Percentiles rank a stretch among this genome's conserved stretches.
phyloP scores from a whole-genome alignment of 1,140 invertebrate species.

The Macrocentrus cingulum region DNA sequence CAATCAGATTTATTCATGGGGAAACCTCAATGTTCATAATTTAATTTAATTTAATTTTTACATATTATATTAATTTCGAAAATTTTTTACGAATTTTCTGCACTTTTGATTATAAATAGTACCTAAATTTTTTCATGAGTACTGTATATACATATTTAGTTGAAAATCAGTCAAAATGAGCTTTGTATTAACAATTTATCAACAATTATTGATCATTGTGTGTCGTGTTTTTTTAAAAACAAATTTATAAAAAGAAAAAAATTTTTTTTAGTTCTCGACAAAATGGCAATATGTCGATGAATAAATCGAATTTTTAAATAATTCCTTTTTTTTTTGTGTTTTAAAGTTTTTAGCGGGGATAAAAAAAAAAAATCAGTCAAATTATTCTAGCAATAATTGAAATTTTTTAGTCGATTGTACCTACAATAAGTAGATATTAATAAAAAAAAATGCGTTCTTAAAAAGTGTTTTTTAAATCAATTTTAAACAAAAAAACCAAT shows the following conservation, averaged over 20 bases:
- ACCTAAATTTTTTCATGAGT: too few relatives aligned
- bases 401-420: constrained; percentile 38
- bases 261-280: too few relatives aligned
- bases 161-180: too few relatives aligned
- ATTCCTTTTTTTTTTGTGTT: constrained; percentile 19
- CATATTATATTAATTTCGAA: neutral
- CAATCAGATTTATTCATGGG: neutral
- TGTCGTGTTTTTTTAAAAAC: too few relatives aligned
- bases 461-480: constrained; percentile 24
- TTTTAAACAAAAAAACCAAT: constrained; percentile 26
- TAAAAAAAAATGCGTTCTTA: constrained; percentile 21
- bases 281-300: too few relatives aligned
- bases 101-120: too few relatives aligned
- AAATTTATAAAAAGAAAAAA: too few relatives aligned
- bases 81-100: constrained; percentile 5
- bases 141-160: neutral
- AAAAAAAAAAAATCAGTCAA: constrained; percentile 40
- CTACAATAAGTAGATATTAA: constrained; percentile 19
- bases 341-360: constrained; percentile 22
- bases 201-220: too few relatives aligned
- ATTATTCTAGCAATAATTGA: constrained; percentile 49
- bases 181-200: too few relatives aligned
- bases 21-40: neutral
- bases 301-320: too few relatives aligned
- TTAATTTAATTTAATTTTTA: neutral